Evolutionary conservation across 2,113 vertebrate genomes (phyloP).

Genomic region (Chionis minor): DNA sequence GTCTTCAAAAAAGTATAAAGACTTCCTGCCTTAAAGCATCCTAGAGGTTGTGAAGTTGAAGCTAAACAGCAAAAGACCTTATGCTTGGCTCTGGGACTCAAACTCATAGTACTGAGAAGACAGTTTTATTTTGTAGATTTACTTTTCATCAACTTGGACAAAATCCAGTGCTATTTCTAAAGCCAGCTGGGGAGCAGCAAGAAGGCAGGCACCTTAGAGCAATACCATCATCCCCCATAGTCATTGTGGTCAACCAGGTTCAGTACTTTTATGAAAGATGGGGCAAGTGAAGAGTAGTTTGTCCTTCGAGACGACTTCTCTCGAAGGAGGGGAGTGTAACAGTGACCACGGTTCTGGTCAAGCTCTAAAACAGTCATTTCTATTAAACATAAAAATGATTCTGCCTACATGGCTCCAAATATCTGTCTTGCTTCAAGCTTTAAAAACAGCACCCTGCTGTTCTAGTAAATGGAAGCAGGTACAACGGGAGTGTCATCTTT

Average conservation of each 20-base stretch:
- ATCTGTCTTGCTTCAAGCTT: neutral
- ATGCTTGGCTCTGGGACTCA: neutral
- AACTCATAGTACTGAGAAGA: neutral
- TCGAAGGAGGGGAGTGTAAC: neutral
- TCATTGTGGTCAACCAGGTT: neutral
- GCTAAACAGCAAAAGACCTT: neutral
- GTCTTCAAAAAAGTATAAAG: neutral
- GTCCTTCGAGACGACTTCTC: neutral
- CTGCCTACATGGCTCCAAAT: neutral
- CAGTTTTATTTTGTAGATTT: neutral
- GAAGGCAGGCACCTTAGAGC: neutral
- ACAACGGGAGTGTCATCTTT: neutral
- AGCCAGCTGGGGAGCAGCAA: neutral
- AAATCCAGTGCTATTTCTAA: neutral
- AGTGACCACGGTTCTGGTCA: neutral
- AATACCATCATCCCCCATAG: neutral
- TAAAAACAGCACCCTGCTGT: neutral
- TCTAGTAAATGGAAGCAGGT: neutral
- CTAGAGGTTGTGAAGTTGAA: neutral
- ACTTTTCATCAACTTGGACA: neutral
- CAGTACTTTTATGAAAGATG: neutral
- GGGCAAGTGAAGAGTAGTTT: neutral
- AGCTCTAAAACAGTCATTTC: neutral
- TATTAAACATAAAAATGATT: neutral
- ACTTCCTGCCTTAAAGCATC: slow-evolving; percentile 21